These are phyloP conservation scores for Pollenia angustigena DNA, from an alignment of 2,888 invertebrate species.

Conservation along the genomic window DNA sequence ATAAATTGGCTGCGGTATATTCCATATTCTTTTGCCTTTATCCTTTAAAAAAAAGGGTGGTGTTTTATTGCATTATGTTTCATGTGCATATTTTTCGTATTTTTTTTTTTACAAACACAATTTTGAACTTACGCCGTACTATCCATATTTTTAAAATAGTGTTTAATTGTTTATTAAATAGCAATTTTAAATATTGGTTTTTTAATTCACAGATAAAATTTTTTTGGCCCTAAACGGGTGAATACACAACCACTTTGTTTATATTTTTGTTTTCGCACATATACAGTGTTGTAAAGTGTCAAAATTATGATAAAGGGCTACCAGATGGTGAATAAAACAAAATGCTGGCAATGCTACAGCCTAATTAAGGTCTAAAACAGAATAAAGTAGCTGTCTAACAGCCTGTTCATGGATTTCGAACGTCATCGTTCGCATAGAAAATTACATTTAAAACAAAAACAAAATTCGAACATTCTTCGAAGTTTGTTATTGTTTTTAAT, in stretches of 20 bases:
- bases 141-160: conserved; percentile 16
- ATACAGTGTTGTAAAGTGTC: conserved; percentile 44
- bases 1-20: too few relatives aligned
- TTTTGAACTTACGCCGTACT: conserved; percentile 12
- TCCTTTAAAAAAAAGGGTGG: too few relatives aligned
- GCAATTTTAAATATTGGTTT: conserved; percentile 5
- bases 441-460: too few relatives aligned
- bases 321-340: conserved; percentile 20
- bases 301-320: background rate
- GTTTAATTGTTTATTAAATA: background rate
- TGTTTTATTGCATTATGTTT: background rate
- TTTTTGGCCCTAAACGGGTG: conserved; percentile 45
- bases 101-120: background rate
- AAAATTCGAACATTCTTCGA: too few relatives aligned
- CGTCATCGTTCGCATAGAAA: too few relatives aligned
- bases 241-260: conserved; percentile 71
- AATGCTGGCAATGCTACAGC: too few relatives aligned
- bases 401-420: too few relatives aligned
- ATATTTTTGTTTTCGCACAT: conserved; percentile 45
- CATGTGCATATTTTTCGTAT: background rate
- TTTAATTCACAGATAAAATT: conserved; percentile 9
- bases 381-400: background rate
- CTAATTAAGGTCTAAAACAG: background rate
- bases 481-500: too few relatives aligned
- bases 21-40: too few relatives aligned